Evolutionary conservation across 53 echinoderm and acorn worm species (phyloP), one percentile per base, ranked within the genome.

Genomic region (Patiria pectinifera): DNA sequence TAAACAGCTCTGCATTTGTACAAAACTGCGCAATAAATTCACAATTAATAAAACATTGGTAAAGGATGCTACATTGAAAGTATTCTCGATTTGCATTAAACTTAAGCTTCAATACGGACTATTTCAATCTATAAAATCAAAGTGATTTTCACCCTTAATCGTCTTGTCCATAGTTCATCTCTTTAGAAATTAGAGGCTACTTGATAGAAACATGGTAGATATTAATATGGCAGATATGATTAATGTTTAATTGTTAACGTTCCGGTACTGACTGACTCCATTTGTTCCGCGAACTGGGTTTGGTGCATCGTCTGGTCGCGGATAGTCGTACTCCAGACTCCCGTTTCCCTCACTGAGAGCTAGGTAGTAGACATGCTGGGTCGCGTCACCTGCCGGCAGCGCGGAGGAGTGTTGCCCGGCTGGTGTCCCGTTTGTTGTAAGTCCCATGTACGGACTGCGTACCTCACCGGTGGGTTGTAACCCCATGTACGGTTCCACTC

Each of bases 401-500:
- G 70, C 16, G 16, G 18, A 70, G 16, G 70, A 19, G 2, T 18
- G 35, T 35, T 35, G 35, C 35, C 35, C 35, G 35, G 35, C 35
- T 35, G 35, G 19, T 4, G 14, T 21, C 19, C 16, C 19, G 21
- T 16, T 70, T 0, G 62, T 62, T 12, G 45, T 35, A 4, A 61
- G 84, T 23, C 61, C 59, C 84, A 44, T 62, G 45, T 84, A 45
- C 16, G n/a, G 62, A 22, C 43, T 23, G 61, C 62, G 61, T 8
- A 9, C n/a, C 4, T 13, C 66, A 4, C 49, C 84, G 15, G 45
- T 84, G 15, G 62, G 84, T 16, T 84, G 62, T 2, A 84, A 62
- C 18, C 62, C 84, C 18, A 84, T 62, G 83, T 83, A 62, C 22
- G 83, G 83, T 59, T 83, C 83, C 61, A 26, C 83, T 58, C 26